Evolutionary conservation across 2,797 vertebrate species (phyloP).

Genomic region (Eutrigla gurnardus): DNA sequence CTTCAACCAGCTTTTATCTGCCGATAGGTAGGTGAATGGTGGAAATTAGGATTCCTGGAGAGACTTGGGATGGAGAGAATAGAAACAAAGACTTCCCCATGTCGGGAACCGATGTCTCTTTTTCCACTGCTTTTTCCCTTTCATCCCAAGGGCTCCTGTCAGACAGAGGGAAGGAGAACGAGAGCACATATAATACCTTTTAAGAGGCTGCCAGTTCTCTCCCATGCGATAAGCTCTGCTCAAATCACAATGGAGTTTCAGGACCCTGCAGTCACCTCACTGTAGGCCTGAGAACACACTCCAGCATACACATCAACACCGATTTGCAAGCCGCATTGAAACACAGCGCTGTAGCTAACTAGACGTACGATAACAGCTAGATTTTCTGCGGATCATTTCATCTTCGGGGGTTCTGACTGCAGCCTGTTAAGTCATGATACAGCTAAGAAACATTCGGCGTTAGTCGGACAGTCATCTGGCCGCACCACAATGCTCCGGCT

Average conservation of each 20-base stretch:
- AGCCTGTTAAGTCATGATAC: conserved; percentile 20
- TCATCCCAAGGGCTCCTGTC: conserved; percentile 83
- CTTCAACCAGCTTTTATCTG: conserved; percentile 84
- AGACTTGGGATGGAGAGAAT: conserved; percentile 84
- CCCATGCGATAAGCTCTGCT: conserved; percentile 85
- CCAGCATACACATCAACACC: conserved; percentile 73
- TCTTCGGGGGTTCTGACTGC: conserved; percentile 10
- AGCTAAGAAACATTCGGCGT: conserved; percentile 22
- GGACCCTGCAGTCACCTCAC: conserved; percentile 81
- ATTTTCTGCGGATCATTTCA: conserved; percentile 19
- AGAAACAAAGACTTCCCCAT: conserved; percentile 86
- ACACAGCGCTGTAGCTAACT: conserved; percentile 72
- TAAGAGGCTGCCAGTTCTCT: conserved; percentile 85
- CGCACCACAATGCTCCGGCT: conserved; percentile 25
- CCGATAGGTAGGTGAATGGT: conserved; percentile 85
- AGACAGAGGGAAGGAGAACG: conserved; percentile 82
- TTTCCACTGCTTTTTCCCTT: conserved; percentile 81
- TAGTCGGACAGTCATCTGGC: conserved; percentile 22
- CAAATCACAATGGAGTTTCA: conserved; percentile 82
- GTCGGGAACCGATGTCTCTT: conserved; percentile 85
- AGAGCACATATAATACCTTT: conserved; percentile 86
- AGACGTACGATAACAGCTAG: conserved; percentile 46
- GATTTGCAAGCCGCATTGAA: conserved; percentile 66
- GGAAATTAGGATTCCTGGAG: conserved; percentile 87
- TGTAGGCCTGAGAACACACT: conserved; percentile 79